Conservation (phyloP, 2,797 vertebrate genomes). For the Columba guinea region DNA sequence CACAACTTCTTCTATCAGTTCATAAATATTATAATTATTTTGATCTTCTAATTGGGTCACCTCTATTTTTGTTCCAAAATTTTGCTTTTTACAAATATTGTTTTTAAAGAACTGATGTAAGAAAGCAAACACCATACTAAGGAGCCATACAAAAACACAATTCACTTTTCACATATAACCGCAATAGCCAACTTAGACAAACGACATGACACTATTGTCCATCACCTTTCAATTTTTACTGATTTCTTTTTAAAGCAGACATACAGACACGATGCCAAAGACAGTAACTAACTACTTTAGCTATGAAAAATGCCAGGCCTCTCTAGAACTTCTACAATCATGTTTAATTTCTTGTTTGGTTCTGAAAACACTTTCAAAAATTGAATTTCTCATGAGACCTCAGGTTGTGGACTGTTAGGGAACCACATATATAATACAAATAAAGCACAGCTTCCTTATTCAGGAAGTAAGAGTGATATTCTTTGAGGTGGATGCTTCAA, state of each 20-base stretch:
- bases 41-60: not conserved
- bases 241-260: not conserved
- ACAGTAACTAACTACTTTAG: not conserved
- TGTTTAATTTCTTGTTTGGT: not conserved
- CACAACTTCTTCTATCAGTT: not conserved
- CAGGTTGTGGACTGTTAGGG: not conserved
- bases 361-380: not conserved
- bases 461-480: not conserved
- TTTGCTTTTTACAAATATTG: not conserved
- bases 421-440: not conserved
- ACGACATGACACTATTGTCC: not conserved
- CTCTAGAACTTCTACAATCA: not conserved
- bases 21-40: not conserved
- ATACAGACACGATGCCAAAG: not conserved
- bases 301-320: not conserved
- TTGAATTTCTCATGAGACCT: not conserved
- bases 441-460: not conserved
- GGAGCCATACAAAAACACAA: not conserved
- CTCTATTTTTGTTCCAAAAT: not conserved
- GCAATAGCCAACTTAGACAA: not conserved
- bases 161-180: not conserved
- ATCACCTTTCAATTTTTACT: not conserved
- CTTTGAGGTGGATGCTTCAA: not conserved
- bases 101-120: not conserved
- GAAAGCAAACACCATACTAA: not conserved